Evolutionary conservation across 2,888 invertebrate genomes (phyloP).

Genomic region (Heliconius ethilla): DNA sequence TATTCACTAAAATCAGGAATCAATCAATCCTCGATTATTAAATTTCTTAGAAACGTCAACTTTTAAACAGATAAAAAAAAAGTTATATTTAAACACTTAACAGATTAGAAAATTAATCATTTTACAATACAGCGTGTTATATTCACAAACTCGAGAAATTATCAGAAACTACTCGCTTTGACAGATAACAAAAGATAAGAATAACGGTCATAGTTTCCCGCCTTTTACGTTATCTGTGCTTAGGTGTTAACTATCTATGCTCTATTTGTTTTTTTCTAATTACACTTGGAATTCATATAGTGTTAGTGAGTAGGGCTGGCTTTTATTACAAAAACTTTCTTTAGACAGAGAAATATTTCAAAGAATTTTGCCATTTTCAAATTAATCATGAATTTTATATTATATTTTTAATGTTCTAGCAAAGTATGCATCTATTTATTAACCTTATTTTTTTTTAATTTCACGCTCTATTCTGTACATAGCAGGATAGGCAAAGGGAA

Average conservation of each 20-base stretch:
- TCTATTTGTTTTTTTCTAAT: slow-evolving; percentile 58
- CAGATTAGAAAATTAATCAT: slow-evolving; percentile 12
- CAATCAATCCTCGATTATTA: background rate
- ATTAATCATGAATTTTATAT: too few relatives aligned
- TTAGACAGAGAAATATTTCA: too few relatives aligned
- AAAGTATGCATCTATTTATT: too few relatives aligned
- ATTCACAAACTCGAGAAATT: slow-evolving; percentile 45
- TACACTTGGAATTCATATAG: slow-evolving; percentile 60
- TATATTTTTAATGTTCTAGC: too few relatives aligned
- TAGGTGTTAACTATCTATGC: slow-evolving; percentile 56
- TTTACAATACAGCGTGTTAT: slow-evolving; percentile 5
- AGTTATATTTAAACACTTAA: background rate
- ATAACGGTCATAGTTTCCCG: slow-evolving; percentile 65
- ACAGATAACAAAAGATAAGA: slow-evolving; percentile 70
- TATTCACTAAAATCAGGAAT: background rate
- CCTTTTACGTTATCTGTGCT: slow-evolving; percentile 63
- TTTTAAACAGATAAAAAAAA: too few relatives aligned
- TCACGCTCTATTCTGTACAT: too few relatives aligned
- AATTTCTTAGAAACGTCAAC: slow-evolving; percentile 1
- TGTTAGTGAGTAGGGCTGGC: slow-evolving; percentile 46
- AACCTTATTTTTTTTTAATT: too few relatives aligned
- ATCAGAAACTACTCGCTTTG: slow-evolving; percentile 57
- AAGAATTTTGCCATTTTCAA: too few relatives aligned
- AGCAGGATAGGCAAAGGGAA: too few relatives aligned
- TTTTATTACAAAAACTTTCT: background rate